Percentiles rank a stretch among this genome's conserved stretches.
These are phyloP conservation scores for Adrianichthys oophorus DNA, from an alignment of 2,797 vertebrate genomes.

Conservation along the genomic window DNA sequence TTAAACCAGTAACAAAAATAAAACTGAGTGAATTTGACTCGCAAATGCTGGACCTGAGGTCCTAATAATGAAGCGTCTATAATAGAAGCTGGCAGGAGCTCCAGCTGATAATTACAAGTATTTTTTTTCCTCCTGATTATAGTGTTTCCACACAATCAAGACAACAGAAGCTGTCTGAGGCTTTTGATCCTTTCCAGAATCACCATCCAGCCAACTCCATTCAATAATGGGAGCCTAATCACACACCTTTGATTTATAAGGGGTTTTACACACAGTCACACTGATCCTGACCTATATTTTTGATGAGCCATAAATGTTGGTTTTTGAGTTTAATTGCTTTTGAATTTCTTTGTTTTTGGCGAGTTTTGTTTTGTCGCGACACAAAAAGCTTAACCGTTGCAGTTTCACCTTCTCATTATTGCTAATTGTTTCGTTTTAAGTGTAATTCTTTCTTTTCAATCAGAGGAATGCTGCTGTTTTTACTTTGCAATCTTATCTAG, in stretches of 20 bases:
- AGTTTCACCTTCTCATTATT: constrained; percentile 15
- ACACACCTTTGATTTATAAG: constrained; percentile 7
- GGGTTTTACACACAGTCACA: constrained; percentile 2
- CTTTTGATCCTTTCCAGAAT: constrained; percentile 17
- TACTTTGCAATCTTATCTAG: constrained; percentile 12
- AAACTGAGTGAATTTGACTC: no score
- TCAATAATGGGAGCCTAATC: constrained; percentile 15
- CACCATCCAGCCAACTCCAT: constrained; percentile 7
- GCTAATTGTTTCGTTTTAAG: neutral
- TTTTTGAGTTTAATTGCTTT: no score
- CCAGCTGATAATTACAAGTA: constrained; percentile 29
- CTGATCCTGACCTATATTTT: neutral
- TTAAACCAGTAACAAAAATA: no score
- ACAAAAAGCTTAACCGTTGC: neutral
- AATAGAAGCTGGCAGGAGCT: neutral
- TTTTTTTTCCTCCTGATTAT: constrained; percentile 21
- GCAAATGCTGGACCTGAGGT: neutral
- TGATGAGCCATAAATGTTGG: neutral
- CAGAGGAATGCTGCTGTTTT: constrained; percentile 35
- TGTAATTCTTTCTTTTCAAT: constrained; percentile 22
- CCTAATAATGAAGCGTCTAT: constrained; percentile 9
- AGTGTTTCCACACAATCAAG: constrained; percentile 14
- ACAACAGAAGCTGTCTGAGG: constrained; percentile 28
- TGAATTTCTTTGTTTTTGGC: no score
- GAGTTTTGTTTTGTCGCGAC: no score